These are phyloP conservation scores for Heliornis fulica DNA, from an alignment of 2,113 vertebrate genomes.

Conservation along the genomic window DNA sequence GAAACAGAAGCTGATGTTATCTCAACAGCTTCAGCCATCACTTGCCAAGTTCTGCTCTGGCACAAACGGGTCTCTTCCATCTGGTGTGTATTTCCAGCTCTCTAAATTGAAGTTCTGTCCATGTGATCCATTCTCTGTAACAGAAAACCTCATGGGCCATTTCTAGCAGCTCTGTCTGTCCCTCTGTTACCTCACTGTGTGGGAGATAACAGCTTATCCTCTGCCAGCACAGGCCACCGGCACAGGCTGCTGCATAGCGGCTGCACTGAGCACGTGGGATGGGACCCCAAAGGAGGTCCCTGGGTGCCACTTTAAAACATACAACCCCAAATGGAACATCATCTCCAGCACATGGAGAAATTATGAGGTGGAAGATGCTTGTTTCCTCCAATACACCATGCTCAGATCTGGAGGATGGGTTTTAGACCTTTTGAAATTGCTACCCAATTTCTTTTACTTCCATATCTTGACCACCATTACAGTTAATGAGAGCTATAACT, in stretches of 20 bases:
- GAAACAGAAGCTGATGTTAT: slow-evolving; percentile 6
- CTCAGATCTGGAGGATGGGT: background rate
- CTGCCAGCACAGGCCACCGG: background rate
- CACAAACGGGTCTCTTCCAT: slow-evolving; percentile 3
- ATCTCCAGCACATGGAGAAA: background rate
- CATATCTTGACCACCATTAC: background rate
- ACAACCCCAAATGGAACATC: background rate
- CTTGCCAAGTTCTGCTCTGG: slow-evolving; percentile 53
- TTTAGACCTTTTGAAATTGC: background rate
- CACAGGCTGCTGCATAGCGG: background rate
- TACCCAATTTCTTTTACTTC: background rate
- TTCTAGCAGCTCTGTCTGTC: background rate
- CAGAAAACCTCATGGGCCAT: background rate
- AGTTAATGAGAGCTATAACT: background rate
- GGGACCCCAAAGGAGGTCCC: background rate
- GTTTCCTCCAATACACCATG: background rate
- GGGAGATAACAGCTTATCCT: background rate
- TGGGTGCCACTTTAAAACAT: background rate
- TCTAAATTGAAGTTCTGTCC: background rate
- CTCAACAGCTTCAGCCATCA: background rate
- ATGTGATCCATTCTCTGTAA: background rate
- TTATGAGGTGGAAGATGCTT: background rate
- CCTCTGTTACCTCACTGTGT: background rate
- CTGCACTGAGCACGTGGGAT: background rate
- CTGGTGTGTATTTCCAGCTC: slow-evolving; percentile 25